phyloP scores from a whole-genome alignment of 2,113 vertebrate species.

The Oceanites oceanicus region DNA sequence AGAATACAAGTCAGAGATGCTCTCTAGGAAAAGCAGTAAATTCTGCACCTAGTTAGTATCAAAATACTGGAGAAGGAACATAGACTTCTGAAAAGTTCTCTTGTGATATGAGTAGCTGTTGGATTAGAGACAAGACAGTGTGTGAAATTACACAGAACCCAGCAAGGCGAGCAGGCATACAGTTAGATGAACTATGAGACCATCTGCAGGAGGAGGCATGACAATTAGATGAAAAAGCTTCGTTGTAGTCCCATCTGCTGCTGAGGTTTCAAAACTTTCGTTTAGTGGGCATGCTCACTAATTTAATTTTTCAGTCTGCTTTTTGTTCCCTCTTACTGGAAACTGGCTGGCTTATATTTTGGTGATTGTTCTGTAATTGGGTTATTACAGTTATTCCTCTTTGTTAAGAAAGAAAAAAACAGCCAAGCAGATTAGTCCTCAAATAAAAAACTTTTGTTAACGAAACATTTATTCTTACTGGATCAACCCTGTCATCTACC shows the following conservation, averaged over 20 bases:
- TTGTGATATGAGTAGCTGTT: background rate
- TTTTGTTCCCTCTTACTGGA: background rate
- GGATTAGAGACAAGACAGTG: background rate
- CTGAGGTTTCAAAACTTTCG: background rate
- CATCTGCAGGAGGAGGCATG: background rate
- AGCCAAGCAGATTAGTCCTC: background rate
- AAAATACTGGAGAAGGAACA: background rate
- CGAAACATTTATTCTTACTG: background rate
- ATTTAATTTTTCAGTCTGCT: background rate
- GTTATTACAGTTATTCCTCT: background rate
- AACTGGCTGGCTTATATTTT: background rate
- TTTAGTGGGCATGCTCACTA: background rate
- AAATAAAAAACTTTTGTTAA: background rate
- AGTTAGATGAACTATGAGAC: background rate
- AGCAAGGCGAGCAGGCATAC: background rate
- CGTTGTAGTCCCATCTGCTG: background rate
- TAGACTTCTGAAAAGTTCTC: background rate
- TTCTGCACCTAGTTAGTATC: background rate
- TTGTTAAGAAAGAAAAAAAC: background rate
- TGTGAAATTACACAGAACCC: background rate
- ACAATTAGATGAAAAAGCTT: background rate
- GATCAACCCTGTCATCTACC: background rate
- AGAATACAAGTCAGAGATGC: background rate
- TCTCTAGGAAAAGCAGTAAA: background rate
- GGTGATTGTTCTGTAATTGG: background rate